These are phyloP conservation scores for Grallaria varia DNA, from an alignment of 2,113 vertebrate species.

Conservation along the genomic window DNA sequence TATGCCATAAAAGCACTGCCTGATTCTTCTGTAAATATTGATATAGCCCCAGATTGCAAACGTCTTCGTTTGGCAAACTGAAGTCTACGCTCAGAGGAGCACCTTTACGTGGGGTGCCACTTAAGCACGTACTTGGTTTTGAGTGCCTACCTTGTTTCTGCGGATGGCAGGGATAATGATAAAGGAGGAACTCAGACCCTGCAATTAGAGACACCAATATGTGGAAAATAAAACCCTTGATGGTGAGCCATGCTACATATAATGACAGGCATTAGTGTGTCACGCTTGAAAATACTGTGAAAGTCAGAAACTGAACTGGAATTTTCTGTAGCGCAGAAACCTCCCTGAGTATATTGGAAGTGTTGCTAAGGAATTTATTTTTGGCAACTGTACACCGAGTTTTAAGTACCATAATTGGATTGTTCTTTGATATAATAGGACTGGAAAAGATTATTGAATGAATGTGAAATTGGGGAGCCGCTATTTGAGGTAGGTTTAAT, in stretches of 20 bases:
- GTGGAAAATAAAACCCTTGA: neutral
- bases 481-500: neutral
- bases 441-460: slow-evolving; percentile 12
- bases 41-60: neutral
- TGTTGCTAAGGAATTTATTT: slow-evolving; percentile 18
- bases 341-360: neutral
- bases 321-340: neutral
- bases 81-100: neutral
- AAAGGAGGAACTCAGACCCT: neutral
- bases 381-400: neutral
- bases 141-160: neutral
- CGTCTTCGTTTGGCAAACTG: neutral
- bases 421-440: slow-evolving; percentile 28
- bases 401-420: slow-evolving; percentile 12
- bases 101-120: neutral
- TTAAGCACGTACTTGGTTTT: neutral
- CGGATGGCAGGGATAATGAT: neutral
- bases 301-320: neutral
- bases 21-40: neutral
- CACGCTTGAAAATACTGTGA: neutral
- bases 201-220: neutral
- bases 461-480: neutral
- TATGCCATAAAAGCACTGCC: neutral
- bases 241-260: neutral
- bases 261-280: neutral